Percentiles rank a stretch among this genome's conserved stretches.
Conservation (phyloP, 1,140 invertebrate genomes). For the Polypedilum pembai region DNA sequence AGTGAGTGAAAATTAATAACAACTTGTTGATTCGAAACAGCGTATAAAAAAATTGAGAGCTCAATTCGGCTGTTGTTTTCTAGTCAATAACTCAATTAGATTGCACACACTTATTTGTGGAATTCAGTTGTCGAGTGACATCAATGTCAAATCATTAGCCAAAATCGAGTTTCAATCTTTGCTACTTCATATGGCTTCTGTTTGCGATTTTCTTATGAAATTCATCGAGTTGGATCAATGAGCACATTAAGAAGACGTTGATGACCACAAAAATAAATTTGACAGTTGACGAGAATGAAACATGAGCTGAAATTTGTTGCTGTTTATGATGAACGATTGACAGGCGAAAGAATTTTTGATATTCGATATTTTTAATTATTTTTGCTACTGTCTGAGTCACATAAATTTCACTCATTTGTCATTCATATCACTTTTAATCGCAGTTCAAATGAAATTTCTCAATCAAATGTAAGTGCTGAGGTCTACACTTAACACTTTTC, state of each 20-base stretch:
- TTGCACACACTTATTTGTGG: background rate
- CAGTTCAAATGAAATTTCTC: too few relatives aligned
- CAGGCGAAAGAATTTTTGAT: background rate
- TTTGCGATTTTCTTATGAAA: background rate
- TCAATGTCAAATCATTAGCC: too few relatives aligned
- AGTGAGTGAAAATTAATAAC: background rate
- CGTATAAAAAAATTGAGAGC: background rate
- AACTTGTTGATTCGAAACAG: background rate
- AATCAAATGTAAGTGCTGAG: too few relatives aligned
- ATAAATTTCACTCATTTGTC: too few relatives aligned
- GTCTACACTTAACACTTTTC: background rate
- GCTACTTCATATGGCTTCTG: background rate
- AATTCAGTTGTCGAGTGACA: too few relatives aligned
- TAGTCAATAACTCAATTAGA: background rate
- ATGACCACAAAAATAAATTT: background rate
- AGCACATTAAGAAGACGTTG: background rate
- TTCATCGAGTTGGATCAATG: slow-evolving; percentile 4
- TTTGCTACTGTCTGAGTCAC: too few relatives aligned
- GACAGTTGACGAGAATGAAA: slow-evolving; percentile 7
- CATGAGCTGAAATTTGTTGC: background rate
- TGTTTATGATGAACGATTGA: slow-evolving; percentile 9
- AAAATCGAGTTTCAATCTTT: background rate
- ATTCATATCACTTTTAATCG: too few relatives aligned
- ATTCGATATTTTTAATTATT: too few relatives aligned
- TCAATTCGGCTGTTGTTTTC: background rate